phyloP scores from a whole-genome alignment of 2,888 invertebrate genomes.

The Dione vanillae region DNA sequence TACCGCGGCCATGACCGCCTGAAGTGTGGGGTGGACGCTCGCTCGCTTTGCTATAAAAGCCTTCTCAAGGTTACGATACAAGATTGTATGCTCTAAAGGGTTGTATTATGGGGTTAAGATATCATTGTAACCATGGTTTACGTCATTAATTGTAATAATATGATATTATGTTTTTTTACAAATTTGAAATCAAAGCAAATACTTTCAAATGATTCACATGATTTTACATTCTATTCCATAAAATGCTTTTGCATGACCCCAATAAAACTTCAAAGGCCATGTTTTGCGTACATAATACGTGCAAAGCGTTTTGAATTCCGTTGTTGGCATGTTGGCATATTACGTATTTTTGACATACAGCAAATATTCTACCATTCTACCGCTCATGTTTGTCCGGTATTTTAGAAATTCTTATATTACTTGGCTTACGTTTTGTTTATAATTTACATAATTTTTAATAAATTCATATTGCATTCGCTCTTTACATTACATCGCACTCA shows the following conservation, averaged over 20 bases:
- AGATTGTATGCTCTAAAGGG: slow-evolving; percentile 27
- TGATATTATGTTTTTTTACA: background rate
- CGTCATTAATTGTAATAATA: background rate
- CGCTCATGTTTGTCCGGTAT: slow-evolving; percentile 7
- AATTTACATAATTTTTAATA: background rate
- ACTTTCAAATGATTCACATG: background rate
- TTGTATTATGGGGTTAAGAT: slow-evolving; percentile 20
- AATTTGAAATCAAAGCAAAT: slow-evolving; percentile 1
- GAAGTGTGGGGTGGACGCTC: slow-evolving; percentile 67
- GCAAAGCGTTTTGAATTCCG: slow-evolving; percentile 23
- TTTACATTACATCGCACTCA: background rate
- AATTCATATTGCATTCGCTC: background rate
- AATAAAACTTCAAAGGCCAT: slow-evolving; percentile 31
- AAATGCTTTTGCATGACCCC: slow-evolving; percentile 30
- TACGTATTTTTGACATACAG: slow-evolving; percentile 31
- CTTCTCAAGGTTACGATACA: slow-evolving; percentile 70
- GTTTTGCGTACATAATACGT: slow-evolving; percentile 32
- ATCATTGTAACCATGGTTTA: background rate
- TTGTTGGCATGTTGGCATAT: slow-evolving; percentile 27
- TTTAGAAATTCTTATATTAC: slow-evolving; percentile 10
- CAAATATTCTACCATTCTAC: slow-evolving; percentile 12
- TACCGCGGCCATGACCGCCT: slow-evolving; percentile 74
- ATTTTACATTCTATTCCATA: slow-evolving; percentile 7
- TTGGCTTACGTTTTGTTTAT: background rate
- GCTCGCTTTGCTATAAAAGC: slow-evolving; percentile 63